phyloP scores from a whole-genome alignment of 2,888 invertebrate species.

The Anoncus sp. region DNA sequence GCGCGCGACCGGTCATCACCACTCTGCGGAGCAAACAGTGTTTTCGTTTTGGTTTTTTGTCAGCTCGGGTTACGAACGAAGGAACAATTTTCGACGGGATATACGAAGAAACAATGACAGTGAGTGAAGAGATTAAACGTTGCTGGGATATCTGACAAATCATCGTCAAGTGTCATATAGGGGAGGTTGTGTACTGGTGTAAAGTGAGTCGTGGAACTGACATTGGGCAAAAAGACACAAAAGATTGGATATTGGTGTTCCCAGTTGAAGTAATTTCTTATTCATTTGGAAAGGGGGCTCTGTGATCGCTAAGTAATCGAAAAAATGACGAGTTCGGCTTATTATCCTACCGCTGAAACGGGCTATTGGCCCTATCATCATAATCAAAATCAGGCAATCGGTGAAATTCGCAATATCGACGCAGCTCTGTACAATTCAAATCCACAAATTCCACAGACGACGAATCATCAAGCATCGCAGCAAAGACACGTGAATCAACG shows the following conservation, averaged over 20 bases:
- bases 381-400: constrained; percentile 60
- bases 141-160: neutral
- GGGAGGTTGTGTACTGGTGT: no score
- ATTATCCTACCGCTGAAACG: constrained; percentile 67
- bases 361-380: constrained; percentile 74
- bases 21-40: constrained; percentile 52
- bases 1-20: constrained; percentile 68
- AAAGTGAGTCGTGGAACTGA: neutral
- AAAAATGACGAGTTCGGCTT: constrained; percentile 72
- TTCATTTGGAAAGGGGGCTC: neutral
- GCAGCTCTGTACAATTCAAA: constrained; percentile 60
- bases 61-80: neutral
- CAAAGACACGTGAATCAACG: constrained; percentile 41
- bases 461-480: constrained; percentile 50
- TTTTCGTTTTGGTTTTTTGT: constrained; percentile 5
- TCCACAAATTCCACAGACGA: constrained; percentile 52
- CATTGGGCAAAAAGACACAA: neutral
- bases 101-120: no score
- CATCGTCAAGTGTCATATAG: no score
- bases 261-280: neutral
- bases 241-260: neutral
- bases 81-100: neutral
- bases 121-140: constrained; percentile 5
- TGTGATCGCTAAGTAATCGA: no score
- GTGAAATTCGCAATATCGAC: constrained; percentile 58